Evolutionary conservation across 1,140 invertebrate species (phyloP).

Genomic region (Monomorium pharaonis): DNA sequence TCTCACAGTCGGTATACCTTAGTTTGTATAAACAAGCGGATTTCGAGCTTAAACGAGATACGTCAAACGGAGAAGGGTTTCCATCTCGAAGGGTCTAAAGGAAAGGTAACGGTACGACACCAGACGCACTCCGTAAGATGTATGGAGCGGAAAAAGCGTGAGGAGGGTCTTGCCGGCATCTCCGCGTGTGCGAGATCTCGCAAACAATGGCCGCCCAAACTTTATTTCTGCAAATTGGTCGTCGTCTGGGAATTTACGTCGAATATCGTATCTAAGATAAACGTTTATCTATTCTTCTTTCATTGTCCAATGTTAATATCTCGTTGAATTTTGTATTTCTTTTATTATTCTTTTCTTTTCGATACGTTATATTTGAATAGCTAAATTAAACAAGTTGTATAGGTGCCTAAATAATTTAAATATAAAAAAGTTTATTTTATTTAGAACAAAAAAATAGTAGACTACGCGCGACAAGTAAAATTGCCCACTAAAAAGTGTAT

Average conservation of each 20-base stretch:
- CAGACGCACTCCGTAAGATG: slow-evolving; percentile 27
- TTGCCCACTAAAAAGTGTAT: neutral
- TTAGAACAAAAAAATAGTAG: neutral
- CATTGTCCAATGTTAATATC: neutral
- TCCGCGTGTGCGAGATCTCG: slow-evolving; percentile 40
- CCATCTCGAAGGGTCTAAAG: slow-evolving; percentile 56
- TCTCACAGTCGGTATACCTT: slow-evolving; percentile 51
- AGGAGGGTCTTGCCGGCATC: slow-evolving; percentile 41
- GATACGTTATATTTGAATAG: neutral
- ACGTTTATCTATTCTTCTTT: neutral
- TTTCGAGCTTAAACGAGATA: slow-evolving; percentile 75
- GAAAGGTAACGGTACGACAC: slow-evolving; percentile 37
- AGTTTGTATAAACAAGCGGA: slow-evolving; percentile 79
- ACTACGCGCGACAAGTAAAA: neutral
- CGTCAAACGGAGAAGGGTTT: slow-evolving; percentile 64
- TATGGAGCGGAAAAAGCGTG: neutral
- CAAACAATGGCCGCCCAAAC: slow-evolving; percentile 55
- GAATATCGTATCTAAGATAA: neutral
- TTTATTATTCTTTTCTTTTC: neutral
- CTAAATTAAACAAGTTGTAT: neutral
- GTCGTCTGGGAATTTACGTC: slow-evolving; percentile 19
- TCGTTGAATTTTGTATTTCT: neutral
- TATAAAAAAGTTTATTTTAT: neutral
- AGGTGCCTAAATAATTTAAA: neutral
- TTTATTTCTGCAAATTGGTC: slow-evolving; percentile 68